Evolutionary conservation across 2,888 invertebrate genomes (phyloP).

Genomic region (Eubasilissa splendida): DNA sequence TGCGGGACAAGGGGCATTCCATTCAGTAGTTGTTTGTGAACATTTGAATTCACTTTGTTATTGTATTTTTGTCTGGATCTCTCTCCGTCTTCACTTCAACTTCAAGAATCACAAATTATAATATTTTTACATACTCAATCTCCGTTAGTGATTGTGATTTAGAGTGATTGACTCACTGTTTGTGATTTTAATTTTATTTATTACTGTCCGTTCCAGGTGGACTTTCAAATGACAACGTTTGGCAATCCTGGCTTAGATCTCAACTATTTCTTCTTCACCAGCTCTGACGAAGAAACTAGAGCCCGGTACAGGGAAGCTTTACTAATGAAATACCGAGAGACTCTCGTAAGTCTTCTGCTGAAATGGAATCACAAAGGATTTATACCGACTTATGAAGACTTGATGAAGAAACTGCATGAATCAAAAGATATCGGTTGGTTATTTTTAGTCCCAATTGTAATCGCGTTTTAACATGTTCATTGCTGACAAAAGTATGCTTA

Average conservation of each 20-base stretch:
- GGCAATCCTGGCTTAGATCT: slow-evolving; percentile 65
- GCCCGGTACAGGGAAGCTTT: slow-evolving; percentile 60
- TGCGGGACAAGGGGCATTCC: too few species aligned
- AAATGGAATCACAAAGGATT: slow-evolving; percentile 57
- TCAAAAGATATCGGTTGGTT: slow-evolving; percentile 47
- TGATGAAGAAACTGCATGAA: slow-evolving; percentile 40
- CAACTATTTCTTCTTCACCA: slow-evolving; percentile 66
- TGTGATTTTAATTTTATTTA: neutral
- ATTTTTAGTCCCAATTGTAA: neutral
- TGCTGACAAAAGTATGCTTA: too few species aligned
- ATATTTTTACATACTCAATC: too few species aligned
- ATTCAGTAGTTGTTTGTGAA: too few species aligned
- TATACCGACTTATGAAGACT: slow-evolving; percentile 47
- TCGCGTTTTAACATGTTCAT: too few species aligned
- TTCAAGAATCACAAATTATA: too few species aligned
- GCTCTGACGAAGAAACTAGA: slow-evolving; percentile 62
- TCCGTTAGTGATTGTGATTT: too few species aligned
- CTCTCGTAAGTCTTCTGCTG: slow-evolving; percentile 60
- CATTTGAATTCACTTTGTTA: too few species aligned
- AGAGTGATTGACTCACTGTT: too few species aligned
- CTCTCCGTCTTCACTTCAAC: too few species aligned
- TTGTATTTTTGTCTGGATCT: too few species aligned
- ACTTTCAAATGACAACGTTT: slow-evolving; percentile 65
- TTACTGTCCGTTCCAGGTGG: slow-evolving; percentile 60
- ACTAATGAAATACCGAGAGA: slow-evolving; percentile 61